These are phyloP conservation scores for Anagrus nilaparvatae DNA, from an alignment of 1,140 invertebrate genomes.

Conservation along the genomic window DNA sequence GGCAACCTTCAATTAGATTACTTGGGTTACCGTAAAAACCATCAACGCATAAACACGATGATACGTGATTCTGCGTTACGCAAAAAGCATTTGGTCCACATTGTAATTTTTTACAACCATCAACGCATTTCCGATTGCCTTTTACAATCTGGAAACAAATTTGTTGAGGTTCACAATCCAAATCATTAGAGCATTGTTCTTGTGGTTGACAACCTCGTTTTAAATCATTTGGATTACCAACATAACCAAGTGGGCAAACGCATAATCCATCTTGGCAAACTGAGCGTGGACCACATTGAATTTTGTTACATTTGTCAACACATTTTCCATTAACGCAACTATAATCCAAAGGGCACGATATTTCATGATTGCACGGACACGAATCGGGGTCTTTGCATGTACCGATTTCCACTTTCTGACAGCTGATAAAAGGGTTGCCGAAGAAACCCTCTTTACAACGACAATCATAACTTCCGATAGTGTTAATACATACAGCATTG, in stretches of 20 bases:
- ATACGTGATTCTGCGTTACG: constrained; percentile 68
- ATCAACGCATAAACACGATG: constrained; percentile 73
- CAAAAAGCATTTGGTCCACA: constrained; percentile 86
- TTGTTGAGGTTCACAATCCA: constrained; percentile 67
- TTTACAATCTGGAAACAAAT: constrained; percentile 77
- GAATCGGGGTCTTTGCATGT: constrained; percentile 56
- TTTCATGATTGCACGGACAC: constrained; percentile 58
- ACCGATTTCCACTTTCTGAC: constrained; percentile 53
- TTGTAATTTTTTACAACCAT: constrained; percentile 75
- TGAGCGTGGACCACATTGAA: constrained; percentile 71
- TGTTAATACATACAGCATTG: constrained; percentile 82
- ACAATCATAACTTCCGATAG: constrained; percentile 77
- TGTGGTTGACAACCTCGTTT: constrained; percentile 56
- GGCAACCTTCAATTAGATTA: constrained; percentile 65
- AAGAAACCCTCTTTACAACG: constrained; percentile 68
- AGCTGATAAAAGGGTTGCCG: constrained; percentile 77
- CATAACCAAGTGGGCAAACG: constrained; percentile 64
- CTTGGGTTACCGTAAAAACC: constrained; percentile 70
- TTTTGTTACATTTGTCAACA: constrained; percentile 58
- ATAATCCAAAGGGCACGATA: constrained; percentile 65
- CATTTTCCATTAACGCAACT: constrained; percentile 60
- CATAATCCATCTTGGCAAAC: constrained; percentile 71
- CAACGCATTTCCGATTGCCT: constrained; percentile 68
- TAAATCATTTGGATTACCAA: constrained; percentile 66
- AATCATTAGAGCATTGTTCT: constrained; percentile 66